phyloP scores from a whole-genome alignment of 2,888 invertebrate genomes.

The Scaptodrosophila latifasciaeformis region DNA sequence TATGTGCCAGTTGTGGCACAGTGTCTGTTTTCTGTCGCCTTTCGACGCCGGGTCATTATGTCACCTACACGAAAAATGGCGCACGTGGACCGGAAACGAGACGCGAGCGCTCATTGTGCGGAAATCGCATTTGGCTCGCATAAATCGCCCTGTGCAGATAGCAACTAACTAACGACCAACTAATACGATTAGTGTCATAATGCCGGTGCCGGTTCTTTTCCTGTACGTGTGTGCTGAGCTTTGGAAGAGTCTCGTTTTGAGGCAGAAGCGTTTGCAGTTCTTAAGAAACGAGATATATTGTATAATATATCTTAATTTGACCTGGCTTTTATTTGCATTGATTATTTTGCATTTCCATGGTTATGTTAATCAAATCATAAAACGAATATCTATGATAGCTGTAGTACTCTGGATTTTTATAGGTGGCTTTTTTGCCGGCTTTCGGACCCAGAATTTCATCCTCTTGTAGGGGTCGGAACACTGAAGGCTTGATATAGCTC shows the following conservation, averaged over 20 bases:
- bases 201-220: constrained; percentile 27
- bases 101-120: constrained; percentile 47
- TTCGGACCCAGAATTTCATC: constrained; percentile 32
- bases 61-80: constrained; percentile 63
- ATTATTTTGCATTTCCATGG: no score
- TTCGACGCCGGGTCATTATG: constrained; percentile 56
- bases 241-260: neutral
- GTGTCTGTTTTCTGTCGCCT: neutral
- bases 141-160: constrained; percentile 26
- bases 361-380: constrained; percentile 18
- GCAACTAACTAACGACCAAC: constrained; percentile 61
- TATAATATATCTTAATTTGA: no score
- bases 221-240: neutral
- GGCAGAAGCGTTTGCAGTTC: constrained; percentile 9
- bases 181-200: constrained; percentile 70
- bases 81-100: constrained; percentile 61
- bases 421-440: constrained; percentile 30
- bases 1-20: constrained; percentile 31
- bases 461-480: constrained; percentile 10
- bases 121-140: constrained; percentile 61
- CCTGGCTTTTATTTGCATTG: neutral
- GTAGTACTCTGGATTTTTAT: constrained; percentile 42
- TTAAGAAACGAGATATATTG: neutral
- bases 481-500: constrained; percentile 11
- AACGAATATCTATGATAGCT: constrained; percentile 31